A percentile compares a stretch with the other conserved stretches of the same genome.
These are phyloP conservation scores for Neoscelio sp. DNA, from an alignment of 2,888 invertebrate genomes.

Conservation along the genomic window DNA sequence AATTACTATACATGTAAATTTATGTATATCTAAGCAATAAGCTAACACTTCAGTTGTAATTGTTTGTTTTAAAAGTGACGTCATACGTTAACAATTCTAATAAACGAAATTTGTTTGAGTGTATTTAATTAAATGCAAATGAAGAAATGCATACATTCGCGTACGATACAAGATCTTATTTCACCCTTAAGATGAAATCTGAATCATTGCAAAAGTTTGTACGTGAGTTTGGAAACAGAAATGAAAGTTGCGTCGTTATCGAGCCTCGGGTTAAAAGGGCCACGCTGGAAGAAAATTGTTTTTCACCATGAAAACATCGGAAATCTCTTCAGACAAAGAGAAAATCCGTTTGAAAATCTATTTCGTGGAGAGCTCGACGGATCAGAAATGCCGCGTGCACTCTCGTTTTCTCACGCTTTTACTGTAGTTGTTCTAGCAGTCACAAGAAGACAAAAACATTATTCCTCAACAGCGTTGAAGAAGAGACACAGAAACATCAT, in stretches of 20 bases:
- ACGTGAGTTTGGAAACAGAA: conserved; percentile 8
- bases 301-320: conserved; percentile 43
- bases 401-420: conserved; percentile 69
- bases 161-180: neutral
- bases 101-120: no score
- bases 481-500: conserved; percentile 48
- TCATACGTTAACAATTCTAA: no score
- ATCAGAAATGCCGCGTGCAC: conserved; percentile 60
- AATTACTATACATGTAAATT: no score
- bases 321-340: conserved; percentile 52
- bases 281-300: conserved; percentile 47
- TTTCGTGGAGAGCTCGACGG: conserved; percentile 53
- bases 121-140: no score
- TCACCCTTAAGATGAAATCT: neutral
- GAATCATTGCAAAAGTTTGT: neutral
- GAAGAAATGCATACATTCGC: neutral
- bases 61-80: no score
- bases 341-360: conserved; percentile 64
- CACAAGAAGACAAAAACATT: conserved; percentile 64
- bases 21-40: no score
- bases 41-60: no score
- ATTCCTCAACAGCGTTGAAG: conserved; percentile 52
- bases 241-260: conserved; percentile 33
- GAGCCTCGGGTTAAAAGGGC: conserved; percentile 25
- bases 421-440: conserved; percentile 60